A percentile compares a stretch with the other conserved stretches of the same genome.
Conservation (phyloP, 2,888 invertebrate species). For the Patella pellucida region DNA sequence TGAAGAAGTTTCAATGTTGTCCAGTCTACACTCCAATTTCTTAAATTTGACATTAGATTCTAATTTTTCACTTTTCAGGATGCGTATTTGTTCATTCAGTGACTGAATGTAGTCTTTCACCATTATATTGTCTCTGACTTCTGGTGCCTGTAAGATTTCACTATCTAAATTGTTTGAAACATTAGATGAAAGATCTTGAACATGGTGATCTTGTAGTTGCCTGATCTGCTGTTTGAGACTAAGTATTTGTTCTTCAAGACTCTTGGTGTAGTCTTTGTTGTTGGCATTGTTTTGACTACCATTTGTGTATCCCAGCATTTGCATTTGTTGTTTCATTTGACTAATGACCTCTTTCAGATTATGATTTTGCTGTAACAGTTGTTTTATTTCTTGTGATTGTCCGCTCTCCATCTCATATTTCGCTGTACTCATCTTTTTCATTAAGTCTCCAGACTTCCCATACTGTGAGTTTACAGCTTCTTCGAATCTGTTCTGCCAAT, state of each 20-base stretch:
- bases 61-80: conserved; percentile 64
- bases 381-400: conserved; percentile 40
- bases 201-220: conserved; percentile 55
- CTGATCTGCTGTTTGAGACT: conserved; percentile 56
- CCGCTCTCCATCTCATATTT: conserved; percentile 51
- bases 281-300: no score
- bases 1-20: conserved; percentile 54
- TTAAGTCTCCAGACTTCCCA: conserved; percentile 64
- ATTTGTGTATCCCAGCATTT: conserved; percentile 26
- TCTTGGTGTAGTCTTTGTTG: conserved; percentile 45
- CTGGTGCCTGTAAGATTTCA: conserved; percentile 37
- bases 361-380: conserved; percentile 63
- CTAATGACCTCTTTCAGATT: conserved; percentile 60
- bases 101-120: conserved; percentile 62
- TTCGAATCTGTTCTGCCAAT: conserved; percentile 68
- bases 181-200: conserved; percentile 23
- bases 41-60: conserved; percentile 65
- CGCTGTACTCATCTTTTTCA: conserved; percentile 58
- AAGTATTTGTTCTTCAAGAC: conserved; percentile 58
- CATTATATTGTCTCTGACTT: conserved; percentile 57
- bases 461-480: conserved; percentile 63
- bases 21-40: conserved; percentile 66
- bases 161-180: background rate
- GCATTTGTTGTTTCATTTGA: conserved; percentile 69
- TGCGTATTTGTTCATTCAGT: conserved; percentile 64